Evolutionary conservation across 2,113 vertebrate species (phyloP).

Genomic region (Peromyscus leucopus): DNA sequence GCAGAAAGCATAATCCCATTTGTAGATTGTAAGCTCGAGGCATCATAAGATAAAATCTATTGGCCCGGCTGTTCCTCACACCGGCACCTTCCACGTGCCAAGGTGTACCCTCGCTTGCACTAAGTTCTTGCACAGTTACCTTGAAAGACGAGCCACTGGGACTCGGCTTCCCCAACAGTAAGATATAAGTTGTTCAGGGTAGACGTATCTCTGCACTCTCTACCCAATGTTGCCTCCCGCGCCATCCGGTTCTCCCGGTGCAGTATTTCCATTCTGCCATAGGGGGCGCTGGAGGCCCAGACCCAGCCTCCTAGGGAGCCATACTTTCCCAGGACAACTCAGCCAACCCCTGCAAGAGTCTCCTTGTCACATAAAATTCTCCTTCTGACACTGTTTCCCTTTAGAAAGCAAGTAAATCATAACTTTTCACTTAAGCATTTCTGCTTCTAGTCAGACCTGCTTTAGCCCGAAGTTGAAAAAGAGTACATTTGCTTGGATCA

Average conservation of each 20-base stretch:
- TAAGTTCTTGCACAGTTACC: accelerated
- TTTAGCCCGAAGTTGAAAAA: constrained; percentile 82
- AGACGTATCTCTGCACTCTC: not conserved
- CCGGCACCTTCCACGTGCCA: too few relatives aligned
- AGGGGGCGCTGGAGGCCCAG: accelerated
- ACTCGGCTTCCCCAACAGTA: not conserved
- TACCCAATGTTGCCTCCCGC: accelerated
- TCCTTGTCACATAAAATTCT: constrained; percentile 78
- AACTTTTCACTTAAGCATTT: constrained; percentile 82
- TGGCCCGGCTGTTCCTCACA: not conserved
- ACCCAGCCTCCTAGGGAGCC: not conserved
- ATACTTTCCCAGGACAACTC: not conserved
- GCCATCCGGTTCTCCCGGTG: accelerated
- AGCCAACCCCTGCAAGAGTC: not conserved
- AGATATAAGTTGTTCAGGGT: accelerated
- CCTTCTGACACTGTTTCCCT: constrained; percentile 77
- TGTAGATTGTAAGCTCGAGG: not conserved
- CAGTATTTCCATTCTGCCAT: accelerated
- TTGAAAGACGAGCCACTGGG: not conserved
- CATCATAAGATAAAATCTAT: not conserved
- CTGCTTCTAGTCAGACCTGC: constrained; percentile 83
- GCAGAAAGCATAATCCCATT: not conserved
- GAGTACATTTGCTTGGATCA: constrained; percentile 83
- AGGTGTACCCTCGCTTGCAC: too few relatives aligned
- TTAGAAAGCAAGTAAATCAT: constrained; percentile 83